These are phyloP conservation scores for Scarus forsteni DNA, from an alignment of 2,797 vertebrate species.

Conservation along the genomic window DNA sequence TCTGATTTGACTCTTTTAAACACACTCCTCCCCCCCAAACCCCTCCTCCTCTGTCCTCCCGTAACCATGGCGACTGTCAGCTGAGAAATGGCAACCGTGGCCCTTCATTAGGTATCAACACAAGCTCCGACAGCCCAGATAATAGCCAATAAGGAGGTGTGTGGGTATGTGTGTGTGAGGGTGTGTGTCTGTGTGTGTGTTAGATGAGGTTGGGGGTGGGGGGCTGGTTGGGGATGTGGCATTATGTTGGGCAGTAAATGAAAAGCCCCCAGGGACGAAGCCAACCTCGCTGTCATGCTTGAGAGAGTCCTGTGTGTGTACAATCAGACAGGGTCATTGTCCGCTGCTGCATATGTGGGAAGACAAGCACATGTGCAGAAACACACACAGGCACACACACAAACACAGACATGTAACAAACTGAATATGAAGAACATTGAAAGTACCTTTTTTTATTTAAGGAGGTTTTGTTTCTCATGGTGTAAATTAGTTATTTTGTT, in stretches of 20 bases:
- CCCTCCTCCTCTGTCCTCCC: conserved; percentile 37
- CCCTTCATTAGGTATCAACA: conserved; percentile 97
- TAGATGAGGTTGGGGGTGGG: not conserved
- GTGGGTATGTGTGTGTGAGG: conserved; percentile 42
- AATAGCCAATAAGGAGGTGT: conserved; percentile 93
- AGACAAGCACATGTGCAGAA: conserved; percentile 46
- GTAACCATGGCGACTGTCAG: conserved; percentile 92
- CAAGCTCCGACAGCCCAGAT: conserved; percentile 94
- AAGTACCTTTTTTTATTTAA: no score
- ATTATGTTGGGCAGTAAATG: conserved; percentile 73
- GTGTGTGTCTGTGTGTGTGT: conserved; percentile 14
- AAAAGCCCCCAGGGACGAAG: conserved; percentile 88
- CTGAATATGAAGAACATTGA: no score
- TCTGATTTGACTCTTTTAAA: conserved; percentile 37
- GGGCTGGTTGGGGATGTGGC: conserved; percentile 38
- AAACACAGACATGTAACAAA: not conserved
- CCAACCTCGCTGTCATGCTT: conserved; percentile 86
- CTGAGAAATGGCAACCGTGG: conserved; percentile 94
- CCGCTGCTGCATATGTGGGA: conserved; percentile 50
- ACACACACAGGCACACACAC: conserved; percentile 9
- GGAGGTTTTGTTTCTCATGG: no score
- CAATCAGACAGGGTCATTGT: conserved; percentile 16
- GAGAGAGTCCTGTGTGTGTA: conserved; percentile 78
- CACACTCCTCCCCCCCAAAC: not conserved
- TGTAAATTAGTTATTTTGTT: no score